Evolutionary conservation across 2,113 vertebrate species (phyloP), one percentile per base, ranked within the genome.

Genomic region (Dinomys branickii): DNA sequence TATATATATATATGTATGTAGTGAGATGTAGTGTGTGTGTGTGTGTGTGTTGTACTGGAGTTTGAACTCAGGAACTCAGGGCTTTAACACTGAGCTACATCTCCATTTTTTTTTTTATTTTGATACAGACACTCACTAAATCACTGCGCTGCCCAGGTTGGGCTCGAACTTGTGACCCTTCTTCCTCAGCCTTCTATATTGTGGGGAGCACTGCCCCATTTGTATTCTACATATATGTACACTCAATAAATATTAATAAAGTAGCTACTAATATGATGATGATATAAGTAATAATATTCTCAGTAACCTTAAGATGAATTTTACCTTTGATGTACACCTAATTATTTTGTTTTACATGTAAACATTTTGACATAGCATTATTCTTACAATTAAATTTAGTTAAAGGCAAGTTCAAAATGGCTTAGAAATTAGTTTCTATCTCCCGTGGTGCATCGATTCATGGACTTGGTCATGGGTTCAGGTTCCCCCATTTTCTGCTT

Each of bases 321-420:
- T 81, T 84, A 47, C 24, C 58, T 80, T 12, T 67, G 30, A 67
- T 5, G 58, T 92, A 69, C 41, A 84, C 85, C 6, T 54, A 59
- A 77, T 87, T 78, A 87, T 88, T 87, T 97, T 89, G 7, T 50
- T 50, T 96, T 50, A 83, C 6, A 69, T 17, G 7, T n/a, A 69
- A 1, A 78, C 63, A 59, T 65, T 89, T 90, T 63, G 47, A 83
- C 26, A 38, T 50, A 88, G 4, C 7, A 38, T 67, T 82, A n/a
- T 88, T 67, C 13, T 78, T 86, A 52, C 8, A 52, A 1, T 56
- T 83, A 2, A 26, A 47, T 47, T 78, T 38, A 85, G 56, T 47
- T 88, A 58, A 84, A 71, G 44, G 30, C 2, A 35, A 35, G n/a
- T 24, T 61, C 19, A 84, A 73, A 71, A 56, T 78, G 10, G n/a